A percentile compares a stretch with the other conserved stretches of the same genome.
Evolutionary conservation across 1,140 invertebrate species (phyloP).

Genomic region (Plutomurus gul): DNA sequence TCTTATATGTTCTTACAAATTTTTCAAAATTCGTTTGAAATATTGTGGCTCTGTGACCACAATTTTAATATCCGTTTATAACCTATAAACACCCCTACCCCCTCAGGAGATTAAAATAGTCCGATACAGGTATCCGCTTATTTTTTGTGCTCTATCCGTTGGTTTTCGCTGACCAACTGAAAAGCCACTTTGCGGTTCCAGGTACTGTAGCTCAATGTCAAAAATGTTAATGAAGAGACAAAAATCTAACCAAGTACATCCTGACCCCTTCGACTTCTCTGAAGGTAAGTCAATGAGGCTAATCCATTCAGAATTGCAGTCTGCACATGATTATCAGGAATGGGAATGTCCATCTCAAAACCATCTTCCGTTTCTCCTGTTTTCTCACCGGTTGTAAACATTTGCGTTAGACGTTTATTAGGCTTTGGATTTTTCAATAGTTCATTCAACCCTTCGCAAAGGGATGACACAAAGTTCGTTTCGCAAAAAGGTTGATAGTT

Average conservation of each 20-base stretch:
- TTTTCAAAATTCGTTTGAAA: too few relatives aligned
- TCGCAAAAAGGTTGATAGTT: conserved; percentile 25
- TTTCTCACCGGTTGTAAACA: not conserved
- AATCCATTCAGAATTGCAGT: conserved; percentile 43
- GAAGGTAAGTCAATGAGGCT: not conserved
- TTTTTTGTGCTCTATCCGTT: too few relatives aligned
- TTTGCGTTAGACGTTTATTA: not conserved
- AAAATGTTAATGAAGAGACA: too few relatives aligned
- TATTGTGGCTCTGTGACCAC: too few relatives aligned
- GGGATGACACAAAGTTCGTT: conserved; percentile 38
- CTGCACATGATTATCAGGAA: conserved; percentile 41
- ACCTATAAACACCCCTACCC: too few relatives aligned
- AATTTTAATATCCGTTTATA: too few relatives aligned
- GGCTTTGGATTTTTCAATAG: conserved; percentile 40
- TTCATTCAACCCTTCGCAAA: conserved; percentile 47
- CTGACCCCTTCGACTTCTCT: conserved; percentile 19
- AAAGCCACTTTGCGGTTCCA: too few relatives aligned
- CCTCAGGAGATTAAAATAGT: too few relatives aligned
- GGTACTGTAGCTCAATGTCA: too few relatives aligned
- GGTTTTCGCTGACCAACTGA: too few relatives aligned
- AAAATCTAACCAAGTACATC: conserved; percentile 24
- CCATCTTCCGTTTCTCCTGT: not conserved
- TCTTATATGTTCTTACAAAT: too few relatives aligned
- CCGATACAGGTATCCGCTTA: too few relatives aligned
- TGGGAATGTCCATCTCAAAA: conserved; percentile 27